These are phyloP conservation scores for Dicyrtomina minuta DNA, from an alignment of 2,888 invertebrate species.

Conservation along the genomic window DNA sequence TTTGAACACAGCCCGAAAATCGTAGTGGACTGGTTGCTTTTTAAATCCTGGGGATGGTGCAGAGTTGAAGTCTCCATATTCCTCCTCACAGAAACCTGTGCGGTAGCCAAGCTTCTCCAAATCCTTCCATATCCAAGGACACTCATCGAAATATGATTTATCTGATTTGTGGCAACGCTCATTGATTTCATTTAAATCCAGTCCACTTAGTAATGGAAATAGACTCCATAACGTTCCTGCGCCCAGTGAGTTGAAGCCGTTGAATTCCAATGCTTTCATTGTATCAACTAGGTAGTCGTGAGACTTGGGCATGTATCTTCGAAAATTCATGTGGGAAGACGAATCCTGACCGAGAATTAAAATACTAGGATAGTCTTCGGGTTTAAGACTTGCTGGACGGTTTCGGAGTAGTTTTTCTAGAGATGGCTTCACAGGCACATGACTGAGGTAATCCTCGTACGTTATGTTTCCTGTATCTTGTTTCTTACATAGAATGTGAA, in stretches of 20 bases:
- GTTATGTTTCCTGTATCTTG: neutral
- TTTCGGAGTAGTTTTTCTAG: neutral
- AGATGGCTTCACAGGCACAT: neutral
- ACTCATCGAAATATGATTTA: neutral
- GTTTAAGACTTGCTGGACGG: neutral
- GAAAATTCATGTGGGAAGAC: constrained; percentile 1
- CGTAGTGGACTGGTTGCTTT: neutral
- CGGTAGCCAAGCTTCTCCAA: neutral
- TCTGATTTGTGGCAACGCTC: too few relatives aligned
- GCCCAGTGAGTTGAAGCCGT: constrained; percentile 3
- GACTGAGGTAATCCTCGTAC: constrained; percentile 1
- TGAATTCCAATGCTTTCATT: neutral
- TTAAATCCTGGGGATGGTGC: neutral
- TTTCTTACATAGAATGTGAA: neutral
- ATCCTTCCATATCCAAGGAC: constrained; percentile 11
- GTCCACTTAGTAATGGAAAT: neutral
- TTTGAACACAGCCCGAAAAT: neutral
- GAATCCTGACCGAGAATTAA: constrained; percentile 1
- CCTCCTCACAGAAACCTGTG: constrained; percentile 2
- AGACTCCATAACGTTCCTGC: neutral
- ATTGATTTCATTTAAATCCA: neutral
- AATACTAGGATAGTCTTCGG: neutral
- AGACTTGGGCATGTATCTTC: neutral
- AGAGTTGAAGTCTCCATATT: neutral
- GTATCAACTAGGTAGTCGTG: neutral